Evolutionary conservation across 2,113 vertebrate species (phyloP), one percentile per base, ranked within the genome.

Genomic region (Dermatemys mawii): DNA sequence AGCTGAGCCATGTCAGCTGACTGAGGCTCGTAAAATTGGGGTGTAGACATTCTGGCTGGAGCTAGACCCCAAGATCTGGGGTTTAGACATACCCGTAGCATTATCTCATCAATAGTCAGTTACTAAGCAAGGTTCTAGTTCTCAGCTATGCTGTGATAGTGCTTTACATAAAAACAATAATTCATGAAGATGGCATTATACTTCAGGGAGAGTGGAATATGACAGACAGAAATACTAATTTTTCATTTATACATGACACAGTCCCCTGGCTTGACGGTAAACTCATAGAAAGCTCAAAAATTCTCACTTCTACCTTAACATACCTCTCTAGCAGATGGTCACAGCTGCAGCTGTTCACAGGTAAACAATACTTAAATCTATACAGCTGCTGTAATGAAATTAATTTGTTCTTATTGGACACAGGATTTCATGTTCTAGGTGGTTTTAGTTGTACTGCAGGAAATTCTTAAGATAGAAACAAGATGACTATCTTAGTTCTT

Each of bases 281-380:
- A 46, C 22, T 83, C 44, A 93, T 80, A 81, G 70, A 26, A 85
- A 85, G 67, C 60, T 75, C 70, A 14, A 44, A 44, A 75, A 41
- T 75, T 75, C 84, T 86, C 35, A 2, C 2, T 81, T 91, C 27
- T 16, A 29, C 32, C 84, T 85, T n/a, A 91, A 26, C 24, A 84
- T 16, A 26, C 57, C 32, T 41, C 38, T 87, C 93, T 94, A 81
- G 79, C 3, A 70, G 46, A 16, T 49, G 50, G 8, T 44, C 92
- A 83, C 75, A 75, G n/a, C 38, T 57, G 3, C 6, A n/a, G 19
- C 4, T 78, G 29, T 85, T 70, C 87, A 48, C 81, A 2, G 81
- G 21, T 14, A 57, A 38, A 46, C 51, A 89, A 35, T 63, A 93
- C 27, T 48, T 73, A 67, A 78, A 41, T 24, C 22, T 2, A 27